Evolutionary conservation across 2,797 vertebrate species (phyloP).

Genomic region (Gallirallus australis): DNA sequence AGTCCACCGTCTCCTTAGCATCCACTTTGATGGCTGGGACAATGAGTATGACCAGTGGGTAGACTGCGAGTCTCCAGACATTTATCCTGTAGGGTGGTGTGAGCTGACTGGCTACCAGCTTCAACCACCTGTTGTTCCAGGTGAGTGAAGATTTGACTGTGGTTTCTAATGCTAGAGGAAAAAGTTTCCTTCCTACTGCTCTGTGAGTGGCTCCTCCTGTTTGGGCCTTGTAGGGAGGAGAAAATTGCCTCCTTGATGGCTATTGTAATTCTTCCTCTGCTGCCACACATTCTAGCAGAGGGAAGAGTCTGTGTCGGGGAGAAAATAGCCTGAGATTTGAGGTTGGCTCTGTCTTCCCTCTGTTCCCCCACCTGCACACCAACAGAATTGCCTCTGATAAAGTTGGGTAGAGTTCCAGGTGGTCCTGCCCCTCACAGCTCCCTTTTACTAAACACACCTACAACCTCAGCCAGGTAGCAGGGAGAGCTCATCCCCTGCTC

Average conservation of each 20-base stretch:
- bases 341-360: not conserved
- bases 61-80: constrained; percentile 93
- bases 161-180: not conserved
- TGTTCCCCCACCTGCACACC: not conserved
- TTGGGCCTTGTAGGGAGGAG: not conserved
- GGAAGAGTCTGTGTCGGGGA: not conserved
- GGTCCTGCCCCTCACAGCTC: constrained; percentile 11
- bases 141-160: constrained; percentile 69
- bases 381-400: not conserved
- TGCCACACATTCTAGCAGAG: not conserved
- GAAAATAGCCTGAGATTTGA: not conserved
- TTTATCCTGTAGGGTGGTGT: constrained; percentile 97
- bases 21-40: constrained; percentile 98
- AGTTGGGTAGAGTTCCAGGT: not conserved
- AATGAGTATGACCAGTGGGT: constrained; percentile 97
- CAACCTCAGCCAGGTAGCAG: constrained; percentile 1
- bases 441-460: not conserved
- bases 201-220: not conserved
- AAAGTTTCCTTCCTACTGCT: not conserved
- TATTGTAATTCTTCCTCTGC: not conserved
- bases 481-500: not conserved
- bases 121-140: constrained; percentile 88
- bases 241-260: not conserved
- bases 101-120: constrained; percentile 92
- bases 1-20: constrained; percentile 90